Conservation (phyloP, 1,140 invertebrate genomes). For the Camponotus vicinus region DNA sequence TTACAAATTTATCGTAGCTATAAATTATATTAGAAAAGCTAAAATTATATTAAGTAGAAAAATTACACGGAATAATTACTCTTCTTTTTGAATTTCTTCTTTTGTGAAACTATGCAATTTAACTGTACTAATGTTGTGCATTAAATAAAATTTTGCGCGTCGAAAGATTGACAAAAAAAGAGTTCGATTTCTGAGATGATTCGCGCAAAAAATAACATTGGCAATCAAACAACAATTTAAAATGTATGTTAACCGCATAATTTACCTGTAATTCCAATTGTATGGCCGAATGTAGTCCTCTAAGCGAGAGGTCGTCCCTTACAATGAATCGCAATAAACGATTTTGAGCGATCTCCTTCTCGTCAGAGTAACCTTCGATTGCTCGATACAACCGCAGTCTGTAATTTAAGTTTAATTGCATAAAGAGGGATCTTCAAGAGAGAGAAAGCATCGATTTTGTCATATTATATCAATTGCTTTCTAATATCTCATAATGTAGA, state of each 20-base stretch:
- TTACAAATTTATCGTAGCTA: no score
- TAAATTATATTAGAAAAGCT: no score
- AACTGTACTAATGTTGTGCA: background rate
- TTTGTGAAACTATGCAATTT: no score
- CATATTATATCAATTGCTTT: no score
- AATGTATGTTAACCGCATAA: background rate
- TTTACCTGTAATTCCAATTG: constrained; percentile 29
- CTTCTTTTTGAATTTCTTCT: no score
- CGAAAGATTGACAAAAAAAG: no score
- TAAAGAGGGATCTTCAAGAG: background rate
- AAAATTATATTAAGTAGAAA: no score
- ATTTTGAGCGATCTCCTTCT: background rate
- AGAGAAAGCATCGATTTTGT: background rate
- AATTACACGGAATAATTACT: no score
- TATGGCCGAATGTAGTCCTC: background rate
- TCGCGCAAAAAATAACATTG: background rate
- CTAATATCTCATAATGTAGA: background rate
- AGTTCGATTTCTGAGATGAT: background rate
- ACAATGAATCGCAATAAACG: background rate
- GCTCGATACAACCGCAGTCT: background rate
- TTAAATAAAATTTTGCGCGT: background rate
- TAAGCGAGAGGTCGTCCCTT: constrained; percentile 8
- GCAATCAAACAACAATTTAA: background rate
- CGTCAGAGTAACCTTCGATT: background rate
- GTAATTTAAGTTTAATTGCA: constrained; percentile 16